Evolutionary conservation across 2,797 vertebrate genomes (phyloP).

Genomic region (Phoeniculus purpureus): DNA sequence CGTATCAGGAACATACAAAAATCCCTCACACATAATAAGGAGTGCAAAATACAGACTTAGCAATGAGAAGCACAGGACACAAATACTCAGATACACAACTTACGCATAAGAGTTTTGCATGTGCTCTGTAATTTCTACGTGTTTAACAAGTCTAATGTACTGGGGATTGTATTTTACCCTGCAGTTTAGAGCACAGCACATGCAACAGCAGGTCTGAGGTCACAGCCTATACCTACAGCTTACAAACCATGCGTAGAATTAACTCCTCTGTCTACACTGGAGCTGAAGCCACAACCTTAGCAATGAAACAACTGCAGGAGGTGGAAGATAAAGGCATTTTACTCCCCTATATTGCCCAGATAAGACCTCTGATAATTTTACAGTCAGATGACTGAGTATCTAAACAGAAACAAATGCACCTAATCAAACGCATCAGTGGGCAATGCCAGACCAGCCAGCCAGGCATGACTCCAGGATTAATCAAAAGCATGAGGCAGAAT

Average conservation of each 20-base stretch:
- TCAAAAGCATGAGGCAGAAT: not conserved
- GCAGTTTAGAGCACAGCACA: not conserved
- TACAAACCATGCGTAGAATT: not conserved
- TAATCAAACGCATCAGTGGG: not conserved
- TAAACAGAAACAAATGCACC: slow-evolving; percentile 33
- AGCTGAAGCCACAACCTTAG: not conserved
- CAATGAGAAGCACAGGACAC: not conserved
- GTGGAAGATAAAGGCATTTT: not conserved
- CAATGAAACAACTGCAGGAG: not conserved
- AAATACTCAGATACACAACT: not conserved
- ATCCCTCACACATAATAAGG: not conserved
- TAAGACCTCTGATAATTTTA: slow-evolving; percentile 10
- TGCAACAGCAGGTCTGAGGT: not conserved
- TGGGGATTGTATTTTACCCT: not conserved
- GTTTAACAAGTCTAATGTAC: not conserved
- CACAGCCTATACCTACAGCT: not conserved
- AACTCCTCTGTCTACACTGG: not conserved
- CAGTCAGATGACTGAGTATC: not conserved
- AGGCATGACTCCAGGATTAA: not conserved
- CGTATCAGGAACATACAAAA: not conserved
- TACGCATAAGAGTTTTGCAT: not conserved
- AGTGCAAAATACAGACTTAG: not conserved
- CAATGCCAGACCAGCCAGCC: not conserved
- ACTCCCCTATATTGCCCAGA: not conserved
- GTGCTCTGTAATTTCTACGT: not conserved